A percentile compares a stretch with the other conserved stretches of the same genome.
phyloP scores from a whole-genome alignment of 1,140 invertebrate genomes.

The Augochlora pura region DNA sequence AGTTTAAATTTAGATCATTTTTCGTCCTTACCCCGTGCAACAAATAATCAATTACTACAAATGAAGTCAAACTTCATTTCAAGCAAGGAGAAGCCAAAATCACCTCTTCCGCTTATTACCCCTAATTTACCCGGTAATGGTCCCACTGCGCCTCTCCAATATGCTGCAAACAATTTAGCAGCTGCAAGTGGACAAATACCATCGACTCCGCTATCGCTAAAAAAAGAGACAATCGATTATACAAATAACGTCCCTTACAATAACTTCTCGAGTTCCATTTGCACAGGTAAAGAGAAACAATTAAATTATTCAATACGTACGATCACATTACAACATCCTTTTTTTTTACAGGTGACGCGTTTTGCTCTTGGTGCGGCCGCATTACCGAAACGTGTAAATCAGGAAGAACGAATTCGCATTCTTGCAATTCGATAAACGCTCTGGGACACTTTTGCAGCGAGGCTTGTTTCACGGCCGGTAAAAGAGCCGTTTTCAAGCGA shows the following conservation, averaged over 20 bases:
- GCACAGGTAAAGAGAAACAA: constrained; percentile 61
- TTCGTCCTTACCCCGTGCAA: constrained; percentile 51
- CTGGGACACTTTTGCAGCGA: constrained; percentile 86
- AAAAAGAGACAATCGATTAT: constrained; percentile 44
- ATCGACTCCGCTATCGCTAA: constrained; percentile 59
- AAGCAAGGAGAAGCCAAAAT: constrained; percentile 52
- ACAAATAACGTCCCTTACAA: constrained; percentile 56
- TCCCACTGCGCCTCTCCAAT: constrained; percentile 54
- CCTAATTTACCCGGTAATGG: constrained; percentile 48
- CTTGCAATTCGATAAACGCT: constrained; percentile 61
- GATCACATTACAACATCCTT: too few relatives aligned
- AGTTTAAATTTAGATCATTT: constrained; percentile 74
- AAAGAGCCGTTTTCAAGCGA: constrained; percentile 92
- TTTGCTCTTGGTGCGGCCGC: constrained; percentile 72
- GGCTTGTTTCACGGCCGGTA: constrained; percentile 92
- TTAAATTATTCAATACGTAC: background rate
- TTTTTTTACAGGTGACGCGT: constrained; percentile 61
- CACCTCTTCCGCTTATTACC: constrained; percentile 52
- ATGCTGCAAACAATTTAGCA: constrained; percentile 50
- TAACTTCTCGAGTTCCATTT: constrained; percentile 66
- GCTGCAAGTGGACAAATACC: constrained; percentile 45
- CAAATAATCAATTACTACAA: constrained; percentile 45
- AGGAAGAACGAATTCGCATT: constrained; percentile 56
- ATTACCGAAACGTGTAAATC: constrained; percentile 66
- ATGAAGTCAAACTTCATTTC: constrained; percentile 42